Percentiles rank a stretch among this genome's conserved stretches.
phyloP scores from a whole-genome alignment of 2,797 vertebrate genomes.

The Peromyscus eremicus region DNA sequence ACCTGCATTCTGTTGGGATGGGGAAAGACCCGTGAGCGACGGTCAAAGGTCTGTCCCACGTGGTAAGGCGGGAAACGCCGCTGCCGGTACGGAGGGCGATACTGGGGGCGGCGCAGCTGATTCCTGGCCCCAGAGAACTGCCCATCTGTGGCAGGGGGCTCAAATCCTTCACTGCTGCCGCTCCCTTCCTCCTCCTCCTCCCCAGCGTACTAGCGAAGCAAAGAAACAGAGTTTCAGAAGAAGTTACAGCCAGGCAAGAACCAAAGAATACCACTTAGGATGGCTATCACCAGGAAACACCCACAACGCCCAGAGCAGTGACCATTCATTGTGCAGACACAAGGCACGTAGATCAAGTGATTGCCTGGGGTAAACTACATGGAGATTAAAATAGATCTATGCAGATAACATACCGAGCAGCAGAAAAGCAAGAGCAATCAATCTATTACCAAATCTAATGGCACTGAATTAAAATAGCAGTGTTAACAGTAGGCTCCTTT shows the following conservation, averaged over 20 bases:
- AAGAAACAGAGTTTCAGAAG: conserved; percentile 82
- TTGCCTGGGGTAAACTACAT: conserved; percentile 60
- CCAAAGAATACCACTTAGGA: conserved; percentile 71
- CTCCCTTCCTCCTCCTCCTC: conserved; percentile 83
- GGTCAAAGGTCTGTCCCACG: conserved; percentile 76
- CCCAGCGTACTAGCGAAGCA: conserved; percentile 79
- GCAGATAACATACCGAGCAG: conserved; percentile 65
- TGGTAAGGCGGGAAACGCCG: conserved; percentile 80
- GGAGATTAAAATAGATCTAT: conserved; percentile 43
- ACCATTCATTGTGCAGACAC: background rate
- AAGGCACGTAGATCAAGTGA: conserved; percentile 40
- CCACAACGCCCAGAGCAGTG: background rate
- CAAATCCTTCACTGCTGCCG: conserved; percentile 82
- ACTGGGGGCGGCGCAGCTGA: conserved; percentile 71
- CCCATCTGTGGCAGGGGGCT: conserved; percentile 70
- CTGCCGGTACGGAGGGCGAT: conserved; percentile 66
- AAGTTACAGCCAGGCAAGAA: conserved; percentile 64
- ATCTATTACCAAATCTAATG: background rate
- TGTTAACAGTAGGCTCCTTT: background rate
- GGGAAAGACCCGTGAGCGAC: conserved; percentile 81
- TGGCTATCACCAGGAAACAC: conserved; percentile 45
- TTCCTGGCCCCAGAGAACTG: conserved; percentile 69
- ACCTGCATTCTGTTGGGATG: conserved; percentile 83
- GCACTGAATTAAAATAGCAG: background rate
- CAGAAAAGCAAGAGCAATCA: conserved; percentile 73